Conservation (phyloP, 2,888 invertebrate genomes). For the Scrobipalpa atriplicella region DNA sequence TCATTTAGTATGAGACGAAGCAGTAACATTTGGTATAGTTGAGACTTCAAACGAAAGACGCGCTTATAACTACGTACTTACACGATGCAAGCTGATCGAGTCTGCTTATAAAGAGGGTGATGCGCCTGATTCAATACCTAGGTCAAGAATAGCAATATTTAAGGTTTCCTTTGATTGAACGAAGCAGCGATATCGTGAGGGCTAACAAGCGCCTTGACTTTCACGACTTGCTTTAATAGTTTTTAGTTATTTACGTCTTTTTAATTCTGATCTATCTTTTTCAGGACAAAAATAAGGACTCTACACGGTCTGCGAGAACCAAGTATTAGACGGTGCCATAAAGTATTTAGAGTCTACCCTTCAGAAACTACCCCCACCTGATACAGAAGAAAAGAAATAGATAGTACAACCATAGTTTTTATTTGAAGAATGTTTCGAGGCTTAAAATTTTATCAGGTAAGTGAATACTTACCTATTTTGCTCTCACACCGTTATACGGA, state of each 20-base stretch:
- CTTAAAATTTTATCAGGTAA: neutral
- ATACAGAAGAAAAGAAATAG: slow-evolving; percentile 37
- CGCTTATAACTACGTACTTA: slow-evolving; percentile 67
- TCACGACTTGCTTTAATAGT: no score
- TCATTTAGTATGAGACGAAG: no score
- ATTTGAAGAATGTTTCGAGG: neutral
- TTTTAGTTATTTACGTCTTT: no score
- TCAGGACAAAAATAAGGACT: slow-evolving; percentile 68
- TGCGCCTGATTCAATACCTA: neutral
- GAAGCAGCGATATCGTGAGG: no score
- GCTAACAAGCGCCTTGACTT: no score
- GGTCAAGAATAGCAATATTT: neutral
- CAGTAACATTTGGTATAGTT: no score
- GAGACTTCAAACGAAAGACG: slow-evolving; percentile 50
- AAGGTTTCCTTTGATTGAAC: neutral
- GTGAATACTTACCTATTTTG: neutral
- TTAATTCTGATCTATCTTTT: slow-evolving; percentile 43
- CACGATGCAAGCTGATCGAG: slow-evolving; percentile 64
- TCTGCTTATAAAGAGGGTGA: slow-evolving; percentile 55
- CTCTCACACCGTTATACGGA: neutral
- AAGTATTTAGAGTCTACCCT: slow-evolving; percentile 59
- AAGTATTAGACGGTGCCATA: slow-evolving; percentile 72
- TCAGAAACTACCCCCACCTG: slow-evolving; percentile 53
- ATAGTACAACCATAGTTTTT: slow-evolving; percentile 26
- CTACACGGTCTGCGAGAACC: slow-evolving; percentile 73